These are phyloP conservation scores for Epinephelus moara DNA, from an alignment of 2,113 vertebrate genomes.

Conservation along the genomic window DNA sequence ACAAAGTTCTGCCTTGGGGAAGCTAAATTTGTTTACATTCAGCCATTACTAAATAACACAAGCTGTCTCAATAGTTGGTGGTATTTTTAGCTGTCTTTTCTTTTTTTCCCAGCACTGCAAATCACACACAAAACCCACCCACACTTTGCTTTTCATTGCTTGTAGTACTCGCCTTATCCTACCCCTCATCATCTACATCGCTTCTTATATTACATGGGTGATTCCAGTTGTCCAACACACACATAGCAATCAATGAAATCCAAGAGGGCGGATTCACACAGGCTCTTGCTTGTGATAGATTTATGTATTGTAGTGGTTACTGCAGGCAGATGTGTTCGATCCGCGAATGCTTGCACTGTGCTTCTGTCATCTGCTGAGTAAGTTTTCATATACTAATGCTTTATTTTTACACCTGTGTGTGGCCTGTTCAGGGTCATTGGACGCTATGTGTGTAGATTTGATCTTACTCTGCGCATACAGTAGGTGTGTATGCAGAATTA, in stretches of 20 bases:
- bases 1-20: slow-evolving; percentile 17
- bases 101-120: background rate
- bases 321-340: slow-evolving; percentile 12
- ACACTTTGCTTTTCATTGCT: slow-evolving; percentile 4
- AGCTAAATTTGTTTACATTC: slow-evolving; percentile 58
- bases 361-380: background rate
- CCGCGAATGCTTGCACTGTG: slow-evolving; percentile 1
- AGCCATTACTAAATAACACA: slow-evolving; percentile 43
- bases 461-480: too few species aligned
- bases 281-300: slow-evolving; percentile 34
- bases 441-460: too few species aligned
- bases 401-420: background rate
- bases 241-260: slow-evolving; percentile 51
- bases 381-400: background rate
- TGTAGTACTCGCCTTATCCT: background rate
- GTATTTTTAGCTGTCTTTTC: background rate
- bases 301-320: slow-evolving; percentile 24
- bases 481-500: too few species aligned
- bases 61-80: background rate
- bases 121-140: background rate
- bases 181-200: background rate
- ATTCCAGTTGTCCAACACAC: slow-evolving; percentile 40
- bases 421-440: background rate
- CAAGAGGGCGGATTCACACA: slow-evolving; percentile 8
- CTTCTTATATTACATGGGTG: slow-evolving; percentile 32